Conservation (phyloP, 2,113 vertebrate genomes). For the Typhlomys cinereus region DNA sequence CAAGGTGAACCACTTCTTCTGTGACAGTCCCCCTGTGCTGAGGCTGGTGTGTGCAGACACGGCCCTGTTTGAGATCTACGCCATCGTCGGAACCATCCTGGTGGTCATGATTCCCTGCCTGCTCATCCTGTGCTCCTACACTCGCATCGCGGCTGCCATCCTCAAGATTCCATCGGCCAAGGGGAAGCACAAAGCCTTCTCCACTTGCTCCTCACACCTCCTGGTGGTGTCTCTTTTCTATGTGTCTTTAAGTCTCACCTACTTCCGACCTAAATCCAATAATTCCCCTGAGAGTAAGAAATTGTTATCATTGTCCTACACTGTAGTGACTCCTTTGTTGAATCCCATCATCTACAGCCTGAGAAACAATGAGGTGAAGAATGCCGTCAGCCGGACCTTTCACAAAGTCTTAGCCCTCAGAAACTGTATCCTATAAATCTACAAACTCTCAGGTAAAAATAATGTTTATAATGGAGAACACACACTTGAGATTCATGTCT, state of each 20-base stretch:
- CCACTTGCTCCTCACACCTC: conserved; percentile 72
- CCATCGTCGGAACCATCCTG: conserved; percentile 39
- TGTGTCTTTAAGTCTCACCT: conserved; percentile 57
- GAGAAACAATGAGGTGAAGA: conserved; percentile 73
- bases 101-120: conserved; percentile 51
- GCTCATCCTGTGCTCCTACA: conserved; percentile 64
- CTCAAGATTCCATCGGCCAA: conserved; percentile 64
- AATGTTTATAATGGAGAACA: background rate
- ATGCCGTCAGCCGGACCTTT: conserved; percentile 32
- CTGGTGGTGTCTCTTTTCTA: conserved; percentile 73
- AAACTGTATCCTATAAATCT: background rate
- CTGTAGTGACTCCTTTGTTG: conserved; percentile 70
- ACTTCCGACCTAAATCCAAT: conserved; percentile 60
- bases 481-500: background rate
- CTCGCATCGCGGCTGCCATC: conserved; percentile 52
- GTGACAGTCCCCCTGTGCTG: conserved; percentile 66
- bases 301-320: conserved; percentile 71
- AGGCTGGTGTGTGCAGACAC: conserved; percentile 67
- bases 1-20: conserved; percentile 67
- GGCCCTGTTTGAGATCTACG: conserved; percentile 45
- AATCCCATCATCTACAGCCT: conserved; percentile 79
- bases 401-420: background rate
- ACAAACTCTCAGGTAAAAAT: background rate
- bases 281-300: conserved; percentile 69
- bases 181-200: conserved; percentile 68